Evolutionary conservation across 1,140 invertebrate genomes (phyloP), one percentile per base, ranked within the genome.

Genomic region (Pseudomyrmex flavicornis): DNA sequence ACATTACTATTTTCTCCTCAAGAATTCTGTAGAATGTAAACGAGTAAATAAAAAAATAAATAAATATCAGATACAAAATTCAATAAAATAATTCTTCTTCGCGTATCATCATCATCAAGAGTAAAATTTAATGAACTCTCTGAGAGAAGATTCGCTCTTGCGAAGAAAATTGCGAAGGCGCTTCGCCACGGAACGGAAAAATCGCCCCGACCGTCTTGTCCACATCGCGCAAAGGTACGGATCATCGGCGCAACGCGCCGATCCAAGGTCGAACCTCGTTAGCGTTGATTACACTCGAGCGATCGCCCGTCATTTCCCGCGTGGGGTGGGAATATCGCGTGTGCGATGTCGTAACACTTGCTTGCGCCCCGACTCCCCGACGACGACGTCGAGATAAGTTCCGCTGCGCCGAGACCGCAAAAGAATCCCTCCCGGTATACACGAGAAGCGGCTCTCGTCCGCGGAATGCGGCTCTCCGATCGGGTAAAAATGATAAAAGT

Each of bases 401-500:
- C 65, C 75, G 75, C 75, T 26, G 75, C 44, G 75, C 75, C 35
- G 65, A 35, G 35, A 79, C 65, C 65, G 76, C 65, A 69, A 63
- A 35, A 46, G 56, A 74, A 52, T 69, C 52, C 35, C 35, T 58
- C 52, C 15, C 52, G 65, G 35, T 35, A 35, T 35, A 35, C 35
- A 35, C 48, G 66, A 59, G 76, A 79, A 79, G 54, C 54, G 20
- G 65, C 54, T 59, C 52, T 79, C 65, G 63, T 50, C 44, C 20
- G 52, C 63, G 76, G 76, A 79, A 79, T 79, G 65, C 66, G 65
- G 76, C 66, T 70, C 35, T 35, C 35, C 35, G 65, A 79, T 79
- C 65, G 76, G 65, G 52, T 79, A 70, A 79, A 79, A 79, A 79
- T 79, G 76, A 79, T 79, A 79, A 79, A 59, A 79, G 65, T 70